phyloP scores from a whole-genome alignment of 2,797 vertebrate genomes.

The Gymnopithys bicolor region DNA sequence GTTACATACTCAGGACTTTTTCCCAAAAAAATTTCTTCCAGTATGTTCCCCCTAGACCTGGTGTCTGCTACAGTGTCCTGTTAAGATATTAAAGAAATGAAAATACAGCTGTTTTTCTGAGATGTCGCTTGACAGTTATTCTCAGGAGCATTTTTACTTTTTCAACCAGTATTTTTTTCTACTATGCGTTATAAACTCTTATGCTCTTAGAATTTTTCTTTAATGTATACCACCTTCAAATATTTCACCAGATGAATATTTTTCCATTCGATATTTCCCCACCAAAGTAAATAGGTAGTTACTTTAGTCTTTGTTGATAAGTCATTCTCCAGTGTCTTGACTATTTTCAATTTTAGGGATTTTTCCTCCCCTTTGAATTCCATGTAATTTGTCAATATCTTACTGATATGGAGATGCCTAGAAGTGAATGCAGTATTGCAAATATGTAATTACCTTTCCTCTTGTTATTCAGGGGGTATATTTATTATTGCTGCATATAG shows the following conservation, averaged over 20 bases:
- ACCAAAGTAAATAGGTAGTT: not conserved
- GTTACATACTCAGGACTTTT: not conserved
- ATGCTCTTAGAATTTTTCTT: not conserved
- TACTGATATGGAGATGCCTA: not conserved
- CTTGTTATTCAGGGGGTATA: not conserved
- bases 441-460: not conserved
- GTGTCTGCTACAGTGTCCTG: not conserved
- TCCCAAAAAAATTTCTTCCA: constrained; percentile 24
- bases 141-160: not conserved
- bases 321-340: not conserved
- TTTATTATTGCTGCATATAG: not conserved
- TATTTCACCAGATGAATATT: not conserved
- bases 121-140: not conserved
- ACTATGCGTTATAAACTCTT: not conserved
- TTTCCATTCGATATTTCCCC: not conserved
- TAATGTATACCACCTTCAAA: not conserved
- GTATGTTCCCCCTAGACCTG: not conserved
- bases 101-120: not conserved
- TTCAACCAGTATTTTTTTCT: not conserved
- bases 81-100: not conserved
- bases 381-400: not conserved
- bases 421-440: not conserved
- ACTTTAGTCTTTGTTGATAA: not conserved
- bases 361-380: not conserved
- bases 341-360: not conserved